These are phyloP conservation scores for Cuculus canorus DNA, from an alignment of 2,797 vertebrate species.

Conservation along the genomic window DNA sequence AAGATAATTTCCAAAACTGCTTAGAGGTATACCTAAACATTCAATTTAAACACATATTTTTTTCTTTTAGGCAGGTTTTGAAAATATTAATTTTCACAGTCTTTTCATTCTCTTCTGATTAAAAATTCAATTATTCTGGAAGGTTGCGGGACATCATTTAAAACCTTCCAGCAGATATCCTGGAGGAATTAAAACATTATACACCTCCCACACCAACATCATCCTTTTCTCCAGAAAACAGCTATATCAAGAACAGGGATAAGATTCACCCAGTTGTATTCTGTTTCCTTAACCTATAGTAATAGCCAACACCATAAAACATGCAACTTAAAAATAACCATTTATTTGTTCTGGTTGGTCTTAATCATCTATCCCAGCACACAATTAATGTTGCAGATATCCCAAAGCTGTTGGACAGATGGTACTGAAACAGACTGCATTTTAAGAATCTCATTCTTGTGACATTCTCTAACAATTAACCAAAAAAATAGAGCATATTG, in stretches of 20 bases:
- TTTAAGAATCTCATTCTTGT: not conserved
- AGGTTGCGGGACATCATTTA: not conserved
- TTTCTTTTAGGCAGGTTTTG: not conserved
- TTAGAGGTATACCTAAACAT: not conserved
- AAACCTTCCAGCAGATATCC: not conserved
- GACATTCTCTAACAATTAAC: not conserved
- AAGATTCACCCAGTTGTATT: not conserved
- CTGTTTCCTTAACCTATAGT: not conserved
- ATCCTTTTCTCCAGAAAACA: not conserved
- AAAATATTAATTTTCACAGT: slow-evolving; percentile 1
- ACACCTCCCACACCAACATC: not conserved
- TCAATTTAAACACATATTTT: not conserved
- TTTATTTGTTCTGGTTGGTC: rapidly evolving
- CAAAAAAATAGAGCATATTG: not conserved
- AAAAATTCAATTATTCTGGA: not conserved
- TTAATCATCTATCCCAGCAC: not conserved
- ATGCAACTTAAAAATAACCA: not conserved
- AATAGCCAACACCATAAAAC: not conserved
- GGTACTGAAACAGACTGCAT: not conserved
- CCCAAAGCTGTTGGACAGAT: not conserved
- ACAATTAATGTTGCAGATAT: not conserved
- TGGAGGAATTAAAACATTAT: not conserved
- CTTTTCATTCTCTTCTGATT: not conserved
- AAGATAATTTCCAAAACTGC: not conserved
- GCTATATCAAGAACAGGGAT: not conserved